Percentiles rank a stretch among this genome's conserved stretches.
These are phyloP conservation scores for Oncorhynchus tshawytscha DNA, from an alignment of 2,113 vertebrate genomes.

Conservation along the genomic window DNA sequence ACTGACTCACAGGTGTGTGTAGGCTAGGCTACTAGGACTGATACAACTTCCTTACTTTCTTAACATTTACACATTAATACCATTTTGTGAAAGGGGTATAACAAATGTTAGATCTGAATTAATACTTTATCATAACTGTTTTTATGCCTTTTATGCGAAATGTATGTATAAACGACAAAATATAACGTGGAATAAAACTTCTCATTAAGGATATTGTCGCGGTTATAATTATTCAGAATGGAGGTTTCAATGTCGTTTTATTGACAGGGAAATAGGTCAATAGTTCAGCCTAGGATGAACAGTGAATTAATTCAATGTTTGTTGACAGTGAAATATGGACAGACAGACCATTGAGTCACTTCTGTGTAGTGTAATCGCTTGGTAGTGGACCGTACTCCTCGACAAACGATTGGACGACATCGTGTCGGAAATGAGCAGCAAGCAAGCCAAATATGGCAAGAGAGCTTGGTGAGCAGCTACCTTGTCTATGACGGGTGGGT, in stretches of 20 bases:
- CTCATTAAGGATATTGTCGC: too few species aligned
- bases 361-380: constrained; percentile 23
- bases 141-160: constrained; percentile 69
- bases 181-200: constrained; percentile 42
- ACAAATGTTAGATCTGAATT: constrained; percentile 50
- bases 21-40: constrained; percentile 44
- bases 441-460: constrained; percentile 61
- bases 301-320: constrained; percentile 20
- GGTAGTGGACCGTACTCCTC: not conserved
- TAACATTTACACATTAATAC: constrained; percentile 52
- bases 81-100: constrained; percentile 58
- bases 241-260: not conserved
- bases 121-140: constrained; percentile 68
- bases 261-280: not conserved
- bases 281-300: not conserved
- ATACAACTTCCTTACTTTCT: constrained; percentile 68
- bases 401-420: constrained; percentile 52
- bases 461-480: constrained; percentile 16
- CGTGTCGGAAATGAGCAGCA: constrained; percentile 55
- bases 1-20: constrained; percentile 47
- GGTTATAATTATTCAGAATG: too few species aligned
- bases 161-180: constrained; percentile 65
- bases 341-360: constrained; percentile 57
- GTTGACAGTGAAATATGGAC: constrained; percentile 40
- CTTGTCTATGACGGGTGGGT: constrained; percentile 8